Evolutionary conservation across 2,113 vertebrate species (phyloP).

Genomic region (Vulpes ferrilata): DNA sequence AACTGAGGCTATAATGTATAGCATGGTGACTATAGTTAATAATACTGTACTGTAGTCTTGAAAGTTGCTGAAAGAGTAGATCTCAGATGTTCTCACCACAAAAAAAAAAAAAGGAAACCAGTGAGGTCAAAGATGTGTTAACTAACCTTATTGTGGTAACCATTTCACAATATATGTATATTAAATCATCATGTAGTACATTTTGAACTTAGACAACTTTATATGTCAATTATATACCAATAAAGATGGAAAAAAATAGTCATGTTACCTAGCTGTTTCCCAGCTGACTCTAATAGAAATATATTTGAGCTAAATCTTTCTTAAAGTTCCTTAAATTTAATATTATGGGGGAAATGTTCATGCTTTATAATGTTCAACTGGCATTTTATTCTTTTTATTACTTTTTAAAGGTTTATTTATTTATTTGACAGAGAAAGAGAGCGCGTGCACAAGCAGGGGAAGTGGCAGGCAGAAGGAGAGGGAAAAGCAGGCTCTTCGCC

Average conservation of each 20-base stretch:
- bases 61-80: background rate
- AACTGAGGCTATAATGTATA: background rate
- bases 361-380: background rate
- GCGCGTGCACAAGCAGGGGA: too few species aligned
- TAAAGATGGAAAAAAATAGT: constrained; percentile 9
- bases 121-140: background rate
- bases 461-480: too few species aligned
- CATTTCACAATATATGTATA: background rate
- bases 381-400: background rate
- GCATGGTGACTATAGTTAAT: background rate
- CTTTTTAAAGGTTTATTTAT: too few species aligned
- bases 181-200: background rate
- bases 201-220: background rate
- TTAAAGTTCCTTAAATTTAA: constrained; percentile 46
- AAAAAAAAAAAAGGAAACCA: background rate
- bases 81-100: background rate
- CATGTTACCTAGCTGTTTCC: background rate
- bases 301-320: constrained; percentile 38
- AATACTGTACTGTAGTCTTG: background rate
- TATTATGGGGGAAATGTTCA: background rate
- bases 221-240: background rate
- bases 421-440: too few species aligned
- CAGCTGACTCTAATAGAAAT: constrained; percentile 39
- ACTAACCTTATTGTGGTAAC: background rate
- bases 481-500: too few species aligned